Conservation (phyloP, 2,888 invertebrate species). For the Smittia aterrima region DNA sequence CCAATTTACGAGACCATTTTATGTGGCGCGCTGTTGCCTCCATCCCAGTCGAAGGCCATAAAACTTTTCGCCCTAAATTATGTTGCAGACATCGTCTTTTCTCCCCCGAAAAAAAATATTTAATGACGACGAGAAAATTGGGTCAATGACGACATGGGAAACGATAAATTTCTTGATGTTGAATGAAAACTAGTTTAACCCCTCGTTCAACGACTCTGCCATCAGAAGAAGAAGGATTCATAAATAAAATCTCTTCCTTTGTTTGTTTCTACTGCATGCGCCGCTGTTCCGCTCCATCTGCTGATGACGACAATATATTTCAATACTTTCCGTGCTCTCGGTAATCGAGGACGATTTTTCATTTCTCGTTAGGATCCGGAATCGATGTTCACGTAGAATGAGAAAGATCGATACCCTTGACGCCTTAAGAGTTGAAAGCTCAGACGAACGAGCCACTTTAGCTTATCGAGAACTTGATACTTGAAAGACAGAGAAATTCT, state of each 20-base stretch:
- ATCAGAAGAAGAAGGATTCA: conserved; percentile 11
- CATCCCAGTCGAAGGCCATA: not conserved
- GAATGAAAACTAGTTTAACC: not conserved
- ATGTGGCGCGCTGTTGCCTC: not conserved
- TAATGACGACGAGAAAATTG: not conserved
- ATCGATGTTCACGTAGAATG: too few species aligned
- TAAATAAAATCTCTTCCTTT: too few species aligned
- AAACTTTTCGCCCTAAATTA: not conserved
- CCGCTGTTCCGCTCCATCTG: not conserved
- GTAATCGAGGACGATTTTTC: too few species aligned
- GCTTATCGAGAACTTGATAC: too few species aligned
- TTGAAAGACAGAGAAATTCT: too few species aligned
- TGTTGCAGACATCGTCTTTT: not conserved
- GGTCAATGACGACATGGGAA: not conserved
- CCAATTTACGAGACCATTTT: not conserved
- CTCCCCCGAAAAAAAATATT: not conserved
- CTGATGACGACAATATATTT: conserved; percentile 26
- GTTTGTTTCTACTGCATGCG: too few species aligned
- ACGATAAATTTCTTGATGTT: not conserved
- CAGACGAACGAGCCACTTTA: too few species aligned
- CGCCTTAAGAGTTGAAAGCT: too few species aligned
- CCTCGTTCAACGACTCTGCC: not conserved
- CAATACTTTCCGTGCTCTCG: not conserved
- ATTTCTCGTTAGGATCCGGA: too few species aligned
- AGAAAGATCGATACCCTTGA: too few species aligned